Conservation (phyloP, 1,140 invertebrate species). For the Drosophila prosaltans region DNA sequence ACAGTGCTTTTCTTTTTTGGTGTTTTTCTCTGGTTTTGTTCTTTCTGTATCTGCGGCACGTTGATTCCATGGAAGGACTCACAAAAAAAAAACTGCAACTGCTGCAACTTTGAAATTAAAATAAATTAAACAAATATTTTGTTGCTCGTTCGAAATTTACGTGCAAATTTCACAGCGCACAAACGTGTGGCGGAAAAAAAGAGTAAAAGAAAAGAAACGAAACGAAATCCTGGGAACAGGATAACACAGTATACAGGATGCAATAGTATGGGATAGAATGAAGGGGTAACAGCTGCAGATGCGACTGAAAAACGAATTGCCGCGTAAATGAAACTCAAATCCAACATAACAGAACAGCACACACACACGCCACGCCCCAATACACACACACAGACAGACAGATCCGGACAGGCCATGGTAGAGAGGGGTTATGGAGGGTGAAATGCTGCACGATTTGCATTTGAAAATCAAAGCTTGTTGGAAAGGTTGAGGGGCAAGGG, state of each 20-base stretch:
- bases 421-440: conserved; percentile 30
- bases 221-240: conserved; percentile 10
- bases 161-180: conserved; percentile 51
- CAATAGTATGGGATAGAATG: conserved; percentile 3
- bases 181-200: conserved; percentile 59
- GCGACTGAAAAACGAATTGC: conserved; percentile 39
- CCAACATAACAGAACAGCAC: conserved; percentile 9
- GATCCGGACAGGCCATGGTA: conserved; percentile 17
- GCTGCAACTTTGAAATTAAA: conserved; percentile 78
- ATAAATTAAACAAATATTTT: conserved; percentile 81
- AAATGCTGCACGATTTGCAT: conserved; percentile 49
- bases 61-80: conserved; percentile 5
- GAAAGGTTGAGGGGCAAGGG: background rate
- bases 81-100: conserved; percentile 62
- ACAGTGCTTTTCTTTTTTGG: conserved; percentile 38
- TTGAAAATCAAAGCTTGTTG: conserved; percentile 48
- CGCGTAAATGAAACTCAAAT: conserved; percentile 11
- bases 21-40: conserved; percentile 23
- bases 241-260: conserved; percentile 3
- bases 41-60: conserved; percentile 53
- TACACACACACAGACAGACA: background rate
- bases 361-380: conserved; percentile 7
- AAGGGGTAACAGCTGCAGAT: conserved; percentile 33
- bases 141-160: conserved; percentile 73
- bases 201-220: conserved; percentile 12